phyloP scores from a whole-genome alignment of 2,797 vertebrate species.

The Echeneis naucrates region DNA sequence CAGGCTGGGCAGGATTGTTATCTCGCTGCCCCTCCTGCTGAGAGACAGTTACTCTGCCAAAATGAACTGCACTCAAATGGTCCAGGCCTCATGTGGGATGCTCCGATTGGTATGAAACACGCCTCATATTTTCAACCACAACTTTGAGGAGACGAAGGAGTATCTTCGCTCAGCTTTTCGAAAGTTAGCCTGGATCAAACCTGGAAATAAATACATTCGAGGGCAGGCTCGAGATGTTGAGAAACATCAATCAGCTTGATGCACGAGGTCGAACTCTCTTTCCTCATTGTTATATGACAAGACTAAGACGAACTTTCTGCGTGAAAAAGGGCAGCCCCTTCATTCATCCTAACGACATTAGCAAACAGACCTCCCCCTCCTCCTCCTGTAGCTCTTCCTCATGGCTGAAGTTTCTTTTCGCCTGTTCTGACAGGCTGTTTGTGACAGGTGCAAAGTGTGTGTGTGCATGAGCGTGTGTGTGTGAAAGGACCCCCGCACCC shows the following conservation, averaged over 20 bases:
- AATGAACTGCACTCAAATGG: neutral
- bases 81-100: neutral
- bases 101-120: neutral
- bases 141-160: neutral
- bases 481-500: conserved; percentile 50
- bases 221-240: no score
- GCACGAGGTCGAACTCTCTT: neutral
- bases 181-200: neutral
- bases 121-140: conserved; percentile 1
- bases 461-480: conserved; percentile 50
- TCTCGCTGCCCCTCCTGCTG: neutral
- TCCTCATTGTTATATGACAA: no score
- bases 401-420: conserved; percentile 74
- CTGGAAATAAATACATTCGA: no score
- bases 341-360: no score
- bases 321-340: no score
- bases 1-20: neutral
- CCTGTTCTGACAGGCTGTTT: conserved; percentile 74
- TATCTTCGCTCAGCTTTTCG: neutral
- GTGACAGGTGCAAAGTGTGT: conserved; percentile 78
- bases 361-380: conserved; percentile 24
- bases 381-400: conserved; percentile 53
- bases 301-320: no score
- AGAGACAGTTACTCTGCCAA: neutral
- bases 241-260: no score